Percentiles rank a stretch among this genome's conserved stretches.
phyloP scores from a whole-genome alignment of 2,113 vertebrate species.

The Mionectes macconnelli region DNA sequence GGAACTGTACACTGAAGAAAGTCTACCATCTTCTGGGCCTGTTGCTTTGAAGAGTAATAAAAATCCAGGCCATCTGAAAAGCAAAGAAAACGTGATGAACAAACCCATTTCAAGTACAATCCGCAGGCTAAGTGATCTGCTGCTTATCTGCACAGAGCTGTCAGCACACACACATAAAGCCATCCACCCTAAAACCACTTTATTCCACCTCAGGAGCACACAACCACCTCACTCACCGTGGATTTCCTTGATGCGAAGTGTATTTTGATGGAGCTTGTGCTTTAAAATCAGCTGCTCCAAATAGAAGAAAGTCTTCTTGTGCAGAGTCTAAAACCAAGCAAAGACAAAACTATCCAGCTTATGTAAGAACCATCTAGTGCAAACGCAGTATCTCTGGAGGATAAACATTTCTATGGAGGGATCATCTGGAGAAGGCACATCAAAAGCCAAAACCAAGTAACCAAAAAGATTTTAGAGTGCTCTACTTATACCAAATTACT shows the following conservation, averaged over 20 bases:
- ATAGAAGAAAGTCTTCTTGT: slow-evolving; percentile 99
- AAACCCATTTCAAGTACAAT: not conserved
- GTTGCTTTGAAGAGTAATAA: slow-evolving; percentile 92
- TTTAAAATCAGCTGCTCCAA: slow-evolving; percentile 96
- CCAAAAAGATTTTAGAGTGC: not conserved
- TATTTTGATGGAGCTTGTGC: slow-evolving; percentile 91
- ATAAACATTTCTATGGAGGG: not conserved
- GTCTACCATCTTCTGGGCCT: slow-evolving; percentile 96
- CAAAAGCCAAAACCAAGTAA: not conserved
- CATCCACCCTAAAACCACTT: accelerated
- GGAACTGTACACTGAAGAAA: slow-evolving; percentile 95
- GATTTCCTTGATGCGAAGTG: slow-evolving; percentile 95
- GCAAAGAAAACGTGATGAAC: not conserved
- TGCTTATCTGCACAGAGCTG: not conserved
- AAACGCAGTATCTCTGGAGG: not conserved
- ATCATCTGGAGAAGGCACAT: not conserved
- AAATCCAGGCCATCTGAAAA: slow-evolving; percentile 94
- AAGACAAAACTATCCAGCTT: not conserved
- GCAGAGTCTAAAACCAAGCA: slow-evolving; percentile 78
- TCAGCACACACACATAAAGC: not conserved
- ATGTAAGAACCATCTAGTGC: not conserved
- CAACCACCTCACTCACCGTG: slow-evolving; percentile 77
- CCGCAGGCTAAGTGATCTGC: not conserved
- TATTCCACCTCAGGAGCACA: not conserved
- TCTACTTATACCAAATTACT: not conserved